These are phyloP conservation scores for Lasioglossum zephyrum DNA, from an alignment of 2,888 invertebrate species.

Conservation along the genomic window DNA sequence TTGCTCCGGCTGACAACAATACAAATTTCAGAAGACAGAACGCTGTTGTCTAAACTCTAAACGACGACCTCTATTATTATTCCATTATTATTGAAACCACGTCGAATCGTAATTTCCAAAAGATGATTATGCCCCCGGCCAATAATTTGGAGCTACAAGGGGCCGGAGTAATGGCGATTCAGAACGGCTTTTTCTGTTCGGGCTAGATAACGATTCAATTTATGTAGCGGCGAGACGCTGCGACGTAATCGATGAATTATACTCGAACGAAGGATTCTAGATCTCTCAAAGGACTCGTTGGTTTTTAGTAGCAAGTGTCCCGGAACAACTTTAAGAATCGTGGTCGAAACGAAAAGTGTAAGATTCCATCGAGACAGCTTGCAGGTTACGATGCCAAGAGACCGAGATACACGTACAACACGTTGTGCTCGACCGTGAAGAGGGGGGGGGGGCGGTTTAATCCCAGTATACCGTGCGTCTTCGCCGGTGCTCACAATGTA, in stretches of 20 bases:
- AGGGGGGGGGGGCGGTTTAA: slow-evolving; percentile 14
- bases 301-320: background rate
- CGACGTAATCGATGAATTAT: background rate
- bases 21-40: background rate
- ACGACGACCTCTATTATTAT: background rate
- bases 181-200: slow-evolving; percentile 30
- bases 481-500: slow-evolving; percentile 21
- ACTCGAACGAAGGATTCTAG: background rate
- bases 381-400: background rate
- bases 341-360: slow-evolving; percentile 1
- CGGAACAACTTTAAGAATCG: background rate
- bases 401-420: background rate
- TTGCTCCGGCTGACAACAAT: background rate
- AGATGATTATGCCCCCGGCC: slow-evolving; percentile 28
- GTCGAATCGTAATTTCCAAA: slow-evolving; percentile 12
- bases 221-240: slow-evolving; percentile 18
- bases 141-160: slow-evolving; percentile 17
- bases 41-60: background rate
- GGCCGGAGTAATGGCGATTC: slow-evolving; percentile 21
- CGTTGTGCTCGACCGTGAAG: background rate
- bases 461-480: slow-evolving; percentile 13
- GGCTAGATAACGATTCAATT: slow-evolving; percentile 45
- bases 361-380: background rate
- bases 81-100: background rate
- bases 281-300: background rate